Conservation (phyloP, 2,797 vertebrate genomes). For the Sebastes nivosus region DNA sequence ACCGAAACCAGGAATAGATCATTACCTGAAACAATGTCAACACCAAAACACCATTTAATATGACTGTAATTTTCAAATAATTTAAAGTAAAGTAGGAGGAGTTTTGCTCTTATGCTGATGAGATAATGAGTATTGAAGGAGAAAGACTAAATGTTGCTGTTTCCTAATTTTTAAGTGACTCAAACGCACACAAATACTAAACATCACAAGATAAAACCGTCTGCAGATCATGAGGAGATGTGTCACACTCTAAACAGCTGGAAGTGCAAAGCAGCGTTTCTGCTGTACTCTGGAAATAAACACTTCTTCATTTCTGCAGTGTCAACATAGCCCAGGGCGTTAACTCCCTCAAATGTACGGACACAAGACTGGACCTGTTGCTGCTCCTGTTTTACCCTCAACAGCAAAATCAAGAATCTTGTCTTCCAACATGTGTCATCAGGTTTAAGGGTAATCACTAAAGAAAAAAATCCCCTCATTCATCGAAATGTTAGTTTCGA, state of each 20-base stretch:
- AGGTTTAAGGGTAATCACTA: not conserved
- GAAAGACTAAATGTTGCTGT: not conserved
- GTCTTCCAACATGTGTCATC: constrained; percentile 8
- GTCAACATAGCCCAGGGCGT: not conserved
- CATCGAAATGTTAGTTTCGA: not conserved
- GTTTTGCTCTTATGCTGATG: not conserved
- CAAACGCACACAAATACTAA: not conserved
- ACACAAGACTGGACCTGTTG: constrained; percentile 44
- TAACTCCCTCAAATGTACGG: not conserved
- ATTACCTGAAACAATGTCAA: constrained; percentile 81
- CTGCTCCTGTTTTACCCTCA: constrained; percentile 12
- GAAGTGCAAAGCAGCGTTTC: not conserved
- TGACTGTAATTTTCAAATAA: not conserved
- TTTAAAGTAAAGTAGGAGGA: not conserved
- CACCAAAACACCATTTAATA: constrained; percentile 1
- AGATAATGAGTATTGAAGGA: not conserved
- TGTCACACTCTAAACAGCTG: constrained; percentile 33
- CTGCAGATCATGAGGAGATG: constrained; percentile 35
- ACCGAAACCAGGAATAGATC: constrained; percentile 92
- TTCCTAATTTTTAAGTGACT: constrained; percentile 41
- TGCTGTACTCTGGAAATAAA: constrained; percentile 38
- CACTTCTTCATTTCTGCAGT: constrained; percentile 20
- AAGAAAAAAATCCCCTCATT: not conserved
- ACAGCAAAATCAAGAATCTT: constrained; percentile 2
- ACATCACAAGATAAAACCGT: constrained; percentile 16